These are phyloP conservation scores for Hemibagrus wyckioides DNA, from an alignment of 2,113 vertebrate species.

Conservation along the genomic window DNA sequence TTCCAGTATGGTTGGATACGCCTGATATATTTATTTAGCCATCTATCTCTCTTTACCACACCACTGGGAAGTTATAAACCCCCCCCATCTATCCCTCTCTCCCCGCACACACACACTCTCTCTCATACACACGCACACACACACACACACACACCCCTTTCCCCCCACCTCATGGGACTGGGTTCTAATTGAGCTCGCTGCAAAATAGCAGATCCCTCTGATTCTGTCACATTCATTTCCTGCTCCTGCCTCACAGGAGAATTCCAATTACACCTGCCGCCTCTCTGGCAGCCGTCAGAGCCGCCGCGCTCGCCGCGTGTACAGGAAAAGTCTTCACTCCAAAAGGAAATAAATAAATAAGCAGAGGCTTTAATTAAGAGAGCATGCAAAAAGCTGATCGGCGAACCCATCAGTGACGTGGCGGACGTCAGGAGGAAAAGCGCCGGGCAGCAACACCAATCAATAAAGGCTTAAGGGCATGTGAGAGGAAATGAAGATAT, in stretches of 20 bases:
- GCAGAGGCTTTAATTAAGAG: constrained; percentile 52
- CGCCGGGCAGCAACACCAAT: constrained; percentile 20
- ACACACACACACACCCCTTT: no score
- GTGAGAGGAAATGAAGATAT: constrained; percentile 12
- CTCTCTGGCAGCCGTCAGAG: constrained; percentile 43
- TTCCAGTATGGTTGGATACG: not conserved
- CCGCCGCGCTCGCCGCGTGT: constrained; percentile 25
- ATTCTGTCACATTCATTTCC: constrained; percentile 63
- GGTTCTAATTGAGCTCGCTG: constrained; percentile 59
- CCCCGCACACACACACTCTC: not conserved
- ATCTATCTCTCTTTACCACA: constrained; percentile 42
- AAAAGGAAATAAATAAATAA: constrained; percentile 16
- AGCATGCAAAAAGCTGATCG: constrained; percentile 43
- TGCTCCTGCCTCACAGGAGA: constrained; percentile 56
- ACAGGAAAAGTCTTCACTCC: constrained; percentile 47
- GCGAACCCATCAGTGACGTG: constrained; percentile 35
- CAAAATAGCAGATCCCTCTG: constrained; percentile 52
- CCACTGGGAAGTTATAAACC: constrained; percentile 15
- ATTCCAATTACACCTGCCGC: constrained; percentile 59
- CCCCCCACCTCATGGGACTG: constrained; percentile 15
- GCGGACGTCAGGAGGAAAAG: constrained; percentile 16
- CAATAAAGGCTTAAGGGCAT: constrained; percentile 27
- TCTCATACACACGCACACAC: not conserved
- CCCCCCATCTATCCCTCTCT: not conserved
- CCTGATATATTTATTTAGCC: constrained; percentile 33